Conservation (phyloP, 1,140 invertebrate species). For the Andrena cerasifolii region DNA sequence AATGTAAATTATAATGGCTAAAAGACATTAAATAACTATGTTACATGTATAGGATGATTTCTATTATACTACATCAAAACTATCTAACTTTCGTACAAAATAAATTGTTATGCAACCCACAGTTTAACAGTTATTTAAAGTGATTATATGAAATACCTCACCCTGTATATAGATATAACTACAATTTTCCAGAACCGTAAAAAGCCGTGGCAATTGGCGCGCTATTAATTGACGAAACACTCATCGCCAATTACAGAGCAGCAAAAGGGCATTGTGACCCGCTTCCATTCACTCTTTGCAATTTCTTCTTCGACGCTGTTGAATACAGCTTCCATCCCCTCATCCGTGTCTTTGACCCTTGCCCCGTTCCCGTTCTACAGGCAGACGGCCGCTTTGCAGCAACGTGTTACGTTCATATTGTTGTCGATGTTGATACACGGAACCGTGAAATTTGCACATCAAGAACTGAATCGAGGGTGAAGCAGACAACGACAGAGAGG, state of each 20-base stretch:
- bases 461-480: background rate
- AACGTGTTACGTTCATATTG: background rate
- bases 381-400: background rate
- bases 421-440: background rate
- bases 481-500: background rate
- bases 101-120: too few relatives aligned
- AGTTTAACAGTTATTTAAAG: too few relatives aligned
- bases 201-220: conserved; percentile 12
- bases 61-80: too few relatives aligned
- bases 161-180: too few relatives aligned
- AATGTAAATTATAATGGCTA: too few relatives aligned
- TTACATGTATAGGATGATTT: too few relatives aligned
- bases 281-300: background rate
- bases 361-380: background rate
- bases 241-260: conserved; percentile 30
- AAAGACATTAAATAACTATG: too few relatives aligned
- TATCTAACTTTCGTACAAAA: too few relatives aligned
- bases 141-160: too few relatives aligned
- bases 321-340: background rate
- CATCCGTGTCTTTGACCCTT: background rate
- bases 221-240: conserved; percentile 40
- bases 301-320: background rate
- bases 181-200: too few relatives aligned
- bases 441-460: conserved; percentile 4
- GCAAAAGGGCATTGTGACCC: too few relatives aligned